Conservation (phyloP, 1,140 invertebrate species). For the Drosophila rhopaloa region DNA sequence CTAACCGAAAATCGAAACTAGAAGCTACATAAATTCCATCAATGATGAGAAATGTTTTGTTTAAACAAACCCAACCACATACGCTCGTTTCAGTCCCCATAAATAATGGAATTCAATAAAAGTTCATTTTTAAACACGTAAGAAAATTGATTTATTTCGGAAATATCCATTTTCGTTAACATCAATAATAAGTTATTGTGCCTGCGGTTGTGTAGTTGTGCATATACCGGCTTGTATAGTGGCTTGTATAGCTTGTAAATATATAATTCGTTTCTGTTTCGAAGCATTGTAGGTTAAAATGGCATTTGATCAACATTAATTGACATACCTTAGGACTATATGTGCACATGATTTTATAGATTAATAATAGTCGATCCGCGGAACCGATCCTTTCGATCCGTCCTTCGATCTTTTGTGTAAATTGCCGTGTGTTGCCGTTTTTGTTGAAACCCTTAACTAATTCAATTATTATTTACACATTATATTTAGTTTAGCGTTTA, state of each 20-base stretch:
- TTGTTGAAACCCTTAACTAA: conserved; percentile 11
- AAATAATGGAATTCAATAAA: background rate
- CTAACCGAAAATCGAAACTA: too few species aligned
- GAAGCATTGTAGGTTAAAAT: conserved; percentile 48
- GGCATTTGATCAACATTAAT: conserved; percentile 54
- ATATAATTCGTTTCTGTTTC: conserved; percentile 40
- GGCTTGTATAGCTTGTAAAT: conserved; percentile 29
- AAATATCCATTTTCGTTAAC: conserved; percentile 38
- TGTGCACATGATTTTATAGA: conserved; percentile 46
- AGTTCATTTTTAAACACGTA: conserved; percentile 35
- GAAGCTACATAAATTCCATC: too few species aligned
- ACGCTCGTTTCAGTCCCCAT: background rate
- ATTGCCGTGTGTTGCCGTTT: conserved; percentile 30
- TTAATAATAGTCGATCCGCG: conserved; percentile 14
- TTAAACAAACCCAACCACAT: too few species aligned
- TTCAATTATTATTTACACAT: conserved; percentile 29
- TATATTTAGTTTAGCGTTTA: conserved; percentile 22
- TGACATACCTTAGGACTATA: conserved; percentile 58
- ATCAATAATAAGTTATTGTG: conserved; percentile 54
- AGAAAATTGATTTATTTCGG: conserved; percentile 45
- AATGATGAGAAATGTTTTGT: too few species aligned
- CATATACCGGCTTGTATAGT: conserved; percentile 32
- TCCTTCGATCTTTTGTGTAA: background rate
- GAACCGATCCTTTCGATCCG: background rate
- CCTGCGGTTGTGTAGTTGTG: conserved; percentile 33